Evolutionary conservation across 1,140 invertebrate species (phyloP).

Genomic region (Drosophila bocki): DNA sequence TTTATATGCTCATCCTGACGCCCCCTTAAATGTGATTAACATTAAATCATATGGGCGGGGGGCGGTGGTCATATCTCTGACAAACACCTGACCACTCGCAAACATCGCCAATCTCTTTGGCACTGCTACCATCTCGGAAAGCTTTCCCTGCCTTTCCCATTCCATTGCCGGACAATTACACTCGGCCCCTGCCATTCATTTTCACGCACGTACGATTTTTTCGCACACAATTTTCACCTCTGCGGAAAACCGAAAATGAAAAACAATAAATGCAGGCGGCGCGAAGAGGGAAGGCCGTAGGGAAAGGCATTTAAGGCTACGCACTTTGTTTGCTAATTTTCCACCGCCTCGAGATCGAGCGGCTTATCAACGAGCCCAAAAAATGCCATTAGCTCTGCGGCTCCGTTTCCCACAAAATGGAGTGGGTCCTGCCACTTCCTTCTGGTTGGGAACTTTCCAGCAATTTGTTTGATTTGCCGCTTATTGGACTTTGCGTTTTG

Average conservation of each 20-base stretch:
- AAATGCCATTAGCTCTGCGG: constrained; percentile 59
- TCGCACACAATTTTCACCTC: constrained; percentile 82
- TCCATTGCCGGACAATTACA: constrained; percentile 69
- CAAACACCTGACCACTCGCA: constrained; percentile 69
- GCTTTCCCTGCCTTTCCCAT: constrained; percentile 3
- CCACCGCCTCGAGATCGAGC: constrained; percentile 20
- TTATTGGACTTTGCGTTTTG: constrained; percentile 78
- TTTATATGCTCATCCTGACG: constrained; percentile 13
- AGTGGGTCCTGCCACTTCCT: constrained; percentile 11
- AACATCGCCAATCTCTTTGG: constrained; percentile 36
- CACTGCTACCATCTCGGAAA: constrained; percentile 25
- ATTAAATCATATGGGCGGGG: constrained; percentile 73
- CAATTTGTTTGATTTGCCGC: constrained; percentile 81
- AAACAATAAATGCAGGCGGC: constrained; percentile 25
- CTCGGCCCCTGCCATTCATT: constrained; percentile 70
- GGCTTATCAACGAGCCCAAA: constrained; percentile 71
- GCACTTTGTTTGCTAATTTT: constrained; percentile 80
- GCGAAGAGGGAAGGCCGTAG: constrained; percentile 31
- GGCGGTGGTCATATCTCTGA: constrained; percentile 63
- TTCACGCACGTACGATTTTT: constrained; percentile 80
- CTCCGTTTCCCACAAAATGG: constrained; percentile 22
- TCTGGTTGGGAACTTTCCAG: constrained; percentile 58
- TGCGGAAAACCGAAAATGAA: constrained; percentile 38
- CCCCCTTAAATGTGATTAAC: constrained; percentile 77
- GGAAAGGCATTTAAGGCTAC: constrained; percentile 75